A percentile compares a stretch with the other conserved stretches of the same genome.
These are phyloP conservation scores for Danionella dracula DNA, from an alignment of 2,797 vertebrate genomes.

Conservation along the genomic window DNA sequence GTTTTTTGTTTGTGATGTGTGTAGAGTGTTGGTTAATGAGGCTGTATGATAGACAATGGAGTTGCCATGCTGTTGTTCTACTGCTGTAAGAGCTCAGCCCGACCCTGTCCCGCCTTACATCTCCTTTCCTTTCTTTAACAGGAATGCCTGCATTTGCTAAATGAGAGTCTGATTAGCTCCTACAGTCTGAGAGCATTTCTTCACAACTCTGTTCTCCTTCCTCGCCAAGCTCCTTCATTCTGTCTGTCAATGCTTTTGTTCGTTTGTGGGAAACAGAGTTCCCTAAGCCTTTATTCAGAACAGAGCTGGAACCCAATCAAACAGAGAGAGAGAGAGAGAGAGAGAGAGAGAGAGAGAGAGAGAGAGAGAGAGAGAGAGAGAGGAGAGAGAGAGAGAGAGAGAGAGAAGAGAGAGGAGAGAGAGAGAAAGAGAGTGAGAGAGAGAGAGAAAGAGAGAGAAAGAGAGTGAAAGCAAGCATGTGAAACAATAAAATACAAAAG, in stretches of 20 bases:
- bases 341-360: slow-evolving; percentile 4
- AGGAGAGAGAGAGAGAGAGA: no score
- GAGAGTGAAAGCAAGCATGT: no score
- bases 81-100: slow-evolving; percentile 53
- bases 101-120: slow-evolving; percentile 58
- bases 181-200: slow-evolving; percentile 60
- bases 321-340: slow-evolving; percentile 22
- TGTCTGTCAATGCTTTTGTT: slow-evolving; percentile 45
- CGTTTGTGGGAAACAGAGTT: slow-evolving; percentile 43
- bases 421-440: no score
- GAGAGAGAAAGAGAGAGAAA: no score
- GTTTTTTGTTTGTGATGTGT: slow-evolving; percentile 4
- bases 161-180: slow-evolving; percentile 69
- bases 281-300: slow-evolving; percentile 32
- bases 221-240: slow-evolving; percentile 28
- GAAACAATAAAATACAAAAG: slow-evolving; percentile 3
- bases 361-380: no score
- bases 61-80: slow-evolving; percentile 58
- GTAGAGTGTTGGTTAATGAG: slow-evolving; percentile 21
- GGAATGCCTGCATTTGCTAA: slow-evolving; percentile 46
- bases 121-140: slow-evolving; percentile 61
- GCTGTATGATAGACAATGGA: slow-evolving; percentile 61
- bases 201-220: slow-evolving; percentile 41
- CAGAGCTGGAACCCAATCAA: slow-evolving; percentile 46
- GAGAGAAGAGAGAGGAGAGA: no score